phyloP scores from a whole-genome alignment of 2,113 vertebrate species.

The Probosciger aterrimus region DNA sequence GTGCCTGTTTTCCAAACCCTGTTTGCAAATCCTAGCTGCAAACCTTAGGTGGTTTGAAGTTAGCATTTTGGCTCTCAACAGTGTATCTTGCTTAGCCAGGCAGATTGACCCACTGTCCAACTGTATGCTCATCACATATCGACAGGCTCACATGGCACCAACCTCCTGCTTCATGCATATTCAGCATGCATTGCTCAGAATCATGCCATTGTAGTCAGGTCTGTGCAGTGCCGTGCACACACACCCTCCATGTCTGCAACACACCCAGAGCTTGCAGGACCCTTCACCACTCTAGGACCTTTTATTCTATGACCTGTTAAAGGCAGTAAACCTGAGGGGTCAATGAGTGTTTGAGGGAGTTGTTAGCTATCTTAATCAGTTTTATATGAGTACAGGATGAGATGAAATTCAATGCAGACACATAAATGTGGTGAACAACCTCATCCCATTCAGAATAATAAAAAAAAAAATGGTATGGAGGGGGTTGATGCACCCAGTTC shows the following conservation, averaged over 20 bases:
- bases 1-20: neutral
- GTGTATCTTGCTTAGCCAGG: neutral
- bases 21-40: neutral
- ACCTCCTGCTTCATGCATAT: conserved; percentile 38
- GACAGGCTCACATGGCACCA: neutral
- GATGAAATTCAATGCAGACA: neutral
- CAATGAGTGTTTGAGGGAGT: neutral
- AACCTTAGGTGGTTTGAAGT: neutral
- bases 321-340: neutral
- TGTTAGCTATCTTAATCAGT: neutral
- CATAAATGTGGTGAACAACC: neutral
- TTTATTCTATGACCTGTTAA: neutral
- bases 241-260: neutral
- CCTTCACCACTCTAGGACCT: neutral
- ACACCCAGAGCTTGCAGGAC: accelerated
- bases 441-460: neutral
- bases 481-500: neutral
- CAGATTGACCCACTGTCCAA: neutral
- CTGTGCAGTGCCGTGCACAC: neutral
- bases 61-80: neutral
- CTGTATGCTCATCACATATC: neutral
- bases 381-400: neutral
- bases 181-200: neutral
- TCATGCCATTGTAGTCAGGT: neutral
- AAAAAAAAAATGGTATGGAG: neutral